Conservation (phyloP, 2,888 invertebrate genomes). For the Drosophila heteroneura region DNA sequence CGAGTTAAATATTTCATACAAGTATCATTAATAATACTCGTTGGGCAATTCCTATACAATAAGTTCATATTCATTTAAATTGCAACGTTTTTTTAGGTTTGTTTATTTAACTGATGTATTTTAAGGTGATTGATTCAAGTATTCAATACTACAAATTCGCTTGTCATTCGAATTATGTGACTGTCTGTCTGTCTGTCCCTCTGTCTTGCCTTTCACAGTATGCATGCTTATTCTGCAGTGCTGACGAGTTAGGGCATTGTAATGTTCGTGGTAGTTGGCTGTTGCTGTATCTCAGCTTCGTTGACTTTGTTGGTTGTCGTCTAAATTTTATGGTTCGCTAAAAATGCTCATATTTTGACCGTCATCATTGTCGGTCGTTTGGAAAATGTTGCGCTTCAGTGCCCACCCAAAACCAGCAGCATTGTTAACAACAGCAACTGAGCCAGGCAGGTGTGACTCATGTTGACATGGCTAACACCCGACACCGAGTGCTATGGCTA, state of each 20-base stretch:
- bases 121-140: conserved; percentile 41
- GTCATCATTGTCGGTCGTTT: conserved; percentile 59
- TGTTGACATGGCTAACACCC: conserved; percentile 66
- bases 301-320: conserved; percentile 51
- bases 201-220: conserved; percentile 20
- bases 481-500: conserved; percentile 48
- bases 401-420: conserved; percentile 29
- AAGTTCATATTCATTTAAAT: background rate
- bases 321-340: conserved; percentile 65
- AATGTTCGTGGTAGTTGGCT: conserved; percentile 4
- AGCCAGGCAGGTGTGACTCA: conserved; percentile 73
- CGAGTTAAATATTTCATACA: background rate
- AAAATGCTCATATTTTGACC: conserved; percentile 61
- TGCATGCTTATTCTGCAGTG: conserved; percentile 29
- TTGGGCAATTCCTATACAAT: conserved; percentile 2
- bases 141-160: conserved; percentile 13
- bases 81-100: background rate
- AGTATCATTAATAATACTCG: background rate
- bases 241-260: conserved; percentile 32
- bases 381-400: conserved; percentile 59
- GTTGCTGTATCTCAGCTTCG: conserved; percentile 5
- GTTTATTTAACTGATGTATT: conserved; percentile 4
- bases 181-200: background rate
- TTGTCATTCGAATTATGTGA: conserved; percentile 15
- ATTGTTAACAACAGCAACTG: conserved; percentile 12